Evolutionary conservation across 2,113 vertebrate species (phyloP).

Genomic region (Poecile atricapillus): DNA sequence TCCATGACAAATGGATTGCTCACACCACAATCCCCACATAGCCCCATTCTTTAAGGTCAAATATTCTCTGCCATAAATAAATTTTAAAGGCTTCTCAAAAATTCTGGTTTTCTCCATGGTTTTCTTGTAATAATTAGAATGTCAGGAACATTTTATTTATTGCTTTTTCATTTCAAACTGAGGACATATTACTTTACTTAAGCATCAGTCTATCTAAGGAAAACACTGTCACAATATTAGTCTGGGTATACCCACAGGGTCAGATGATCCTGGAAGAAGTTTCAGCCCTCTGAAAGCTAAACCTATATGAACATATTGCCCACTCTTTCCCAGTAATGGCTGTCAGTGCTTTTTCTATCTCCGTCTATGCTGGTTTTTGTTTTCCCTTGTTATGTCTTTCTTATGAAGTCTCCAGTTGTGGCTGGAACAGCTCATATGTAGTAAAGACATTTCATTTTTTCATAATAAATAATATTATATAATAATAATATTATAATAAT

Average conservation of each 20-base stretch:
- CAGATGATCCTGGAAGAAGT: not conserved
- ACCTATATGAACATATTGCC: not conserved
- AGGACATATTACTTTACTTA: not conserved
- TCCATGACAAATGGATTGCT: not conserved
- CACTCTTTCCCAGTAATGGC: not conserved
- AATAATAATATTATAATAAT: too few relatives aligned
- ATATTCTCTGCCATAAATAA: not conserved
- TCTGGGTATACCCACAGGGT: not conserved
- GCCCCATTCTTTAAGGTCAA: not conserved
- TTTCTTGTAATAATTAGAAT: not conserved
- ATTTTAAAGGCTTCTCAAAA: not conserved
- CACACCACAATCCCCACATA: not conserved
- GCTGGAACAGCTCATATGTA: not conserved
- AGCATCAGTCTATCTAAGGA: not conserved
- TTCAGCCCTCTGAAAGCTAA: not conserved
- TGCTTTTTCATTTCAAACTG: not conserved
- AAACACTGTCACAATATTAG: not conserved
- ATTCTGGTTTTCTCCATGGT: too few relatives aligned
- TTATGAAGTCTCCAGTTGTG: not conserved
- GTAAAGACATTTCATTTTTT: not conserved
- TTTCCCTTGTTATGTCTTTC: not conserved
- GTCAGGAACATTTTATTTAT: not conserved
- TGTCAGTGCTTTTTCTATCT: not conserved
- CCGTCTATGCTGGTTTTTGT: not conserved
- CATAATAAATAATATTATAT: too few relatives aligned